Base-by-base conservation (phyloP, 2,797 vertebrate species). In the Schizopygopsis malacanthus region DNA sequence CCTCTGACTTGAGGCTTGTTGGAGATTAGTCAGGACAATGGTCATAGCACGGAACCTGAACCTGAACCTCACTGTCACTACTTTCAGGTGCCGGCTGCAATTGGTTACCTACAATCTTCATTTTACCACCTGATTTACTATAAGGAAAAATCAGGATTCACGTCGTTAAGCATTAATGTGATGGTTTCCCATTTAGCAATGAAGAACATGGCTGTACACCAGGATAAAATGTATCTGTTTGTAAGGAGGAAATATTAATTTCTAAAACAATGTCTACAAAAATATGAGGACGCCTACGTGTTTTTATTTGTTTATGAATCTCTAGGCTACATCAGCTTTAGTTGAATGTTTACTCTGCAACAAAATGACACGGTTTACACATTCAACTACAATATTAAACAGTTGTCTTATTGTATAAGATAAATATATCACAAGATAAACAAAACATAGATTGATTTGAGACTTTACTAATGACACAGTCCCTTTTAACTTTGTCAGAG, bases 21-120 rank as follows among this genome's bases (percentile, higher is more conserved):
- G 33, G 56, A 88, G 87, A 89, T 90, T 89, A 89, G 88, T 79
- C 65, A 47, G 79, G 81, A 88, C 88, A 88, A 75, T 84, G 50
- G 72, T 85, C 87, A 81, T 79, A 73, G 69, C 54, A 63, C 54
- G 52, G 52, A n/a, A 28, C 39, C 61, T 59, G n/a, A 83, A 82
- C 79, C n/a, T n/a, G n/a, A n/a, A n/a, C n/a, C n/a, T 81, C 79
- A 81, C 75, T 15, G 47, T 39, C 71, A 79, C 47, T 47, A 25
- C n/a, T 45, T 79, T 84, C 63, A 84, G 7, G n/a, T 6, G 16
- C 4, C 28, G 47, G 22, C 6, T 56, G 28, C 37, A 83, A 63
- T 37, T 10, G 39, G 9, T 45, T 56, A 28, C 5, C 8, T 9
- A 45, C 39, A 59, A 63, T 4, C 45, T 50, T 59, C 1, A 41